Conservation (phyloP, 2,797 vertebrate genomes). For the Chloroceryle amazona region DNA sequence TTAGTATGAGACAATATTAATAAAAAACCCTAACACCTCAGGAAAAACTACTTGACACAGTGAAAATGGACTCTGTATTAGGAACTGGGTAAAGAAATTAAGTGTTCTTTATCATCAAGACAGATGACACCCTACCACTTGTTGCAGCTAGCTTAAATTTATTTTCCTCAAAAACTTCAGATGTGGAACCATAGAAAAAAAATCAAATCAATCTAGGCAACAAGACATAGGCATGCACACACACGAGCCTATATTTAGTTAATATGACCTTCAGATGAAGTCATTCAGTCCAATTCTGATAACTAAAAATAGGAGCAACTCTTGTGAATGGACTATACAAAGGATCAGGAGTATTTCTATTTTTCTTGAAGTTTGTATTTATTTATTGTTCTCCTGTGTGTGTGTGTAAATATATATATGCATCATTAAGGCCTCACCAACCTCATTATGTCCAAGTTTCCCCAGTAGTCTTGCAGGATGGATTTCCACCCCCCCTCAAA, state of each 20-base stretch:
- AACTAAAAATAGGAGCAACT: background rate
- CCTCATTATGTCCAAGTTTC: accelerated
- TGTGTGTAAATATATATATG: background rate
- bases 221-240: background rate
- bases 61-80: background rate
- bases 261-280: background rate
- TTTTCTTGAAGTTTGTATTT: background rate
- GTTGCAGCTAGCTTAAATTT: background rate
- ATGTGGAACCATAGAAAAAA: background rate
- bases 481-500: background rate
- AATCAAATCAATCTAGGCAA: background rate
- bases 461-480: background rate
- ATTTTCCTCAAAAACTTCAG: background rate
- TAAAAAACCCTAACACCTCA: background rate
- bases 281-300: background rate
- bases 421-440: background rate
- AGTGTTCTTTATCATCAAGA: background rate
- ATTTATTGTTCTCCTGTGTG: background rate
- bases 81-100: background rate
- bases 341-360: background rate
- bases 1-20: background rate
- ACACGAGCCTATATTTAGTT: background rate
- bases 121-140: accelerated
- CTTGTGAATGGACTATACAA: background rate
- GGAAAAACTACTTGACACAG: background rate